Conservation (phyloP, 2,797 vertebrate species). For the Sebastes reedi region DNA sequence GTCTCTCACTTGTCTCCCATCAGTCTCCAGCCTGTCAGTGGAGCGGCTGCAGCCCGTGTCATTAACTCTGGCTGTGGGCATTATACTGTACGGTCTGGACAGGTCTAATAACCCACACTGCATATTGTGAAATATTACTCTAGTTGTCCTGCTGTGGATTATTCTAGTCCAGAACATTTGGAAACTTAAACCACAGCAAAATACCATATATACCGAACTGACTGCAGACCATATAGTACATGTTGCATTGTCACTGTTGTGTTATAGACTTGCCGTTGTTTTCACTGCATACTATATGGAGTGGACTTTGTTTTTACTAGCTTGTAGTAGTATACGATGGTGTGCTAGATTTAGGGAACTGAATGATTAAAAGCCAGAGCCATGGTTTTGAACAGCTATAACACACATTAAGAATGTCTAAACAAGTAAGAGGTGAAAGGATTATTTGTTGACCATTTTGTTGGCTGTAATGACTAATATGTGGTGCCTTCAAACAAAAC, state of each 20-base stretch:
- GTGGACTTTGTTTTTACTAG: neutral
- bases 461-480: no score
- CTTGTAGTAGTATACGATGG: neutral
- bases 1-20: slow-evolving; percentile 52
- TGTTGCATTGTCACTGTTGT: neutral
- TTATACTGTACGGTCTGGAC: slow-evolving; percentile 9
- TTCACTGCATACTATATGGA: neutral
- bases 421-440: neutral
- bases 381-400: neutral
- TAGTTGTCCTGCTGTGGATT: slow-evolving; percentile 7
- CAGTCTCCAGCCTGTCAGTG: slow-evolving; percentile 57
- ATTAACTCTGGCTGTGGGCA: slow-evolving; percentile 47
- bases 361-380: neutral
- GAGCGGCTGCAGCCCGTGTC: slow-evolving; percentile 38
- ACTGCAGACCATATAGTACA: neutral
- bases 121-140: slow-evolving; percentile 25
- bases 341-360: neutral
- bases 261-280: neutral
- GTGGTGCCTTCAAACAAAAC: no score
- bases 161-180: slow-evolving; percentile 15
- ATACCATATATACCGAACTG: neutral
- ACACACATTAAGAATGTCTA: neutral
- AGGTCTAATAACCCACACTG: slow-evolving; percentile 38
- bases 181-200: neutral
- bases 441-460: neutral